Conservation (phyloP, 2,797 vertebrate genomes). For the Phrynocephalus guinanensis region DNA sequence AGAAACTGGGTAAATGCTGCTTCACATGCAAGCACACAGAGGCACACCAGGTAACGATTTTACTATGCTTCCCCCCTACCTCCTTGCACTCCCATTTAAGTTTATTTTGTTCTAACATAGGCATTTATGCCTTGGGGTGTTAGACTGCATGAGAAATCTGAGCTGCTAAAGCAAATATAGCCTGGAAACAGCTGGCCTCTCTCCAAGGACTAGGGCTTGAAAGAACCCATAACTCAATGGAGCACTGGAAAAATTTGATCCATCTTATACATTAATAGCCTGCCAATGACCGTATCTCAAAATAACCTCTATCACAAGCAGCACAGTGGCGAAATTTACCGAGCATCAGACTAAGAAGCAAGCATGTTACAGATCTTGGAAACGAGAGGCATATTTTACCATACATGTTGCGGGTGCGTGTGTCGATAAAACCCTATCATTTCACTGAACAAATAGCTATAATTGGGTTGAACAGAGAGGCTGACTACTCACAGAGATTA, state of each 20-base stretch:
- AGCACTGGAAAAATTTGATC: constrained; percentile 64
- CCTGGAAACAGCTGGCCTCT: constrained; percentile 62
- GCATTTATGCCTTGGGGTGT: constrained; percentile 10
- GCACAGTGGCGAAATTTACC: constrained; percentile 68
- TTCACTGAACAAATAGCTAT: constrained; percentile 67
- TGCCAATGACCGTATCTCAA: constrained; percentile 52
- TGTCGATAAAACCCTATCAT: constrained; percentile 49
- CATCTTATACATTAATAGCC: constrained; percentile 62
- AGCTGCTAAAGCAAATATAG: constrained; percentile 63
- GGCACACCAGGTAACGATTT: constrained; percentile 13
- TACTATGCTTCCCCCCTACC: constrained; percentile 13
- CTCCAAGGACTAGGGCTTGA: constrained; percentile 62
- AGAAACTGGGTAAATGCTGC: neutral
- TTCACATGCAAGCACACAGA: neutral
- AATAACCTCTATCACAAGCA: constrained; percentile 50
- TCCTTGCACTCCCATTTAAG: constrained; percentile 68
- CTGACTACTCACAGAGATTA: constrained; percentile 84
- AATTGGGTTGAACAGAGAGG: constrained; percentile 77
- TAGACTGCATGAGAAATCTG: constrained; percentile 61
- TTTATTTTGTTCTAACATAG: constrained; percentile 55
- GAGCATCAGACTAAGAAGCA: constrained; percentile 73
- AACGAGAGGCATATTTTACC: constrained; percentile 65
- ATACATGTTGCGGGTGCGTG: constrained; percentile 74
- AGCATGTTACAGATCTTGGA: constrained; percentile 72
- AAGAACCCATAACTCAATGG: constrained; percentile 62